Evolutionary conservation across 2,113 vertebrate genomes (phyloP).

Genomic region (Acanthisitta chloris): DNA sequence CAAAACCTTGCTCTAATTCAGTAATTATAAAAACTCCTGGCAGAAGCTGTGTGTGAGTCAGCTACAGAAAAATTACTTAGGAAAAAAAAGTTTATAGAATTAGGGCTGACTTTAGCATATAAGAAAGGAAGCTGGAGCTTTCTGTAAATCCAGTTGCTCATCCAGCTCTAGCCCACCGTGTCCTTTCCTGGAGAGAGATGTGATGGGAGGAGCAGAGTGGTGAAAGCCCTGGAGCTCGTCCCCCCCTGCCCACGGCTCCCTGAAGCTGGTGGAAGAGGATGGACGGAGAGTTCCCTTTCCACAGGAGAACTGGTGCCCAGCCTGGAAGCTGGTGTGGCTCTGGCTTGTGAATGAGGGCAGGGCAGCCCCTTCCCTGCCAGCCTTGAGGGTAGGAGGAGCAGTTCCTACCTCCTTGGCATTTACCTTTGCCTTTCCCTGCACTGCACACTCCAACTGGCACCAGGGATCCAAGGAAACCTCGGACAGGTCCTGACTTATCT

Average conservation of each 20-base stretch:
- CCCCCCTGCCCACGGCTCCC: neutral
- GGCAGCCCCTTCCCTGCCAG: neutral
- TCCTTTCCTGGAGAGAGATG: neutral
- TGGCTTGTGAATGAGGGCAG: neutral
- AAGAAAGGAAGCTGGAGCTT: neutral
- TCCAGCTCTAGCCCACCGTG: neutral
- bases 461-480: neutral
- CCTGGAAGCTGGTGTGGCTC: accelerated
- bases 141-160: neutral
- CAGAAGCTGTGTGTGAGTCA: slow-evolving; percentile 67
- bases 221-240: neutral
- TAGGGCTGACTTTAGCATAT: slow-evolving; percentile 46
- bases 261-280: neutral
- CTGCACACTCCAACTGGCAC: neutral
- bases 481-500: neutral
- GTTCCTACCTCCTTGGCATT: neutral
- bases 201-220: neutral
- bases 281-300: neutral
- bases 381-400: accelerated
- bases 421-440: neutral
- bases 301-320: neutral
- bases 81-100: slow-evolving; percentile 10
- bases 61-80: slow-evolving; percentile 61
- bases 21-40: slow-evolving; percentile 77
- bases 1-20: slow-evolving; percentile 67